Conservation (phyloP, 1,140 invertebrate species). For the Thaumetopoea pityocampa region DNA sequence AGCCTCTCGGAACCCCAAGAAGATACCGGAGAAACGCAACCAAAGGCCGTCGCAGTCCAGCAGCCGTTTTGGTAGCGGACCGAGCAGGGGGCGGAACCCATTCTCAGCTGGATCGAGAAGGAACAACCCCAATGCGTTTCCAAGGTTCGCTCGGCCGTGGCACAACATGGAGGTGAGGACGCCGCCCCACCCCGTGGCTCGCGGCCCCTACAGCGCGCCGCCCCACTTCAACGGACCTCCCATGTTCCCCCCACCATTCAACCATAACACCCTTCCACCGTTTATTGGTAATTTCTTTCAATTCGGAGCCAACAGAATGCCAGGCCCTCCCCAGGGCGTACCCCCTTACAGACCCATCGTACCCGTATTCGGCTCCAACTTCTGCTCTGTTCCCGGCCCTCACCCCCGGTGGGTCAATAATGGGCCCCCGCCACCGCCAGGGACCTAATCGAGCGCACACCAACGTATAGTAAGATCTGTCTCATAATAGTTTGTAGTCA, state of each 20-base stretch:
- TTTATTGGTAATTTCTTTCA: slow-evolving; percentile 36
- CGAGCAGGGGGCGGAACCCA: slow-evolving; percentile 43
- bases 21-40: slow-evolving; percentile 39
- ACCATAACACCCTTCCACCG: slow-evolving; percentile 29
- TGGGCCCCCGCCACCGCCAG: slow-evolving; percentile 53
- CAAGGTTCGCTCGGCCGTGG: slow-evolving; percentile 31
- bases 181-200: slow-evolving; percentile 27
- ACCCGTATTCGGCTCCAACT: slow-evolving; percentile 48
- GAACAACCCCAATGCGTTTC: slow-evolving; percentile 31
- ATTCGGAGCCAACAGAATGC: slow-evolving; percentile 36
- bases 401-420: slow-evolving; percentile 47
- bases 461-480: slow-evolving; percentile 23
- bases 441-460: slow-evolving; percentile 38
- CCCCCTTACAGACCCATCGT: slow-evolving; percentile 39
- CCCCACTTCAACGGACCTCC: slow-evolving; percentile 21
- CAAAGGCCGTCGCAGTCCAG: slow-evolving; percentile 52
- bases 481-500: slow-evolving; percentile 37
- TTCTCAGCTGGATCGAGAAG: slow-evolving; percentile 34
- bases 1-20: slow-evolving; percentile 42
- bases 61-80: slow-evolving; percentile 55
- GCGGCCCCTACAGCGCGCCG: slow-evolving; percentile 25
- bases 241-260: slow-evolving; percentile 32
- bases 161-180: slow-evolving; percentile 34
- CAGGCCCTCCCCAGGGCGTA: slow-evolving; percentile 20
- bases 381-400: slow-evolving; percentile 31